phyloP scores from a whole-genome alignment of 2,888 invertebrate genomes.

The Cosmia trapezina region DNA sequence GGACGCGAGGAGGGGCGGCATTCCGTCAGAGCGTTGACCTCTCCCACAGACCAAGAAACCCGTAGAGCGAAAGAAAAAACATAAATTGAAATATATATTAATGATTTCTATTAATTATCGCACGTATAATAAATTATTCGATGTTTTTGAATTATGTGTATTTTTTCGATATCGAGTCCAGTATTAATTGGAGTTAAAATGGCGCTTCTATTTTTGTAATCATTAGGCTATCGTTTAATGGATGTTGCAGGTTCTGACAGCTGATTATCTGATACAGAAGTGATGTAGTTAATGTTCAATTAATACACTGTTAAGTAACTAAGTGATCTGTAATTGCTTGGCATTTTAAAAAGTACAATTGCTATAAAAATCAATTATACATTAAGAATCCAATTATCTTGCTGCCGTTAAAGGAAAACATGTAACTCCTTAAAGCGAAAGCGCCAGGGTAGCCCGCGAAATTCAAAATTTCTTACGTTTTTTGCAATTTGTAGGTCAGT shows the following conservation, averaged over 20 bases:
- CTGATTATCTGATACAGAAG: conserved; percentile 37
- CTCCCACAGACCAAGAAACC: conserved; percentile 64
- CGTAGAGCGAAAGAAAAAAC: conserved; percentile 62
- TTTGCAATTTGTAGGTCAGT: too few species aligned
- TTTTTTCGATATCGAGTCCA: conserved; percentile 47
- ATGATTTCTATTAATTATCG: conserved; percentile 68
- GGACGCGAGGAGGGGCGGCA: conserved; percentile 82
- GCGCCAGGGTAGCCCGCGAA: too few species aligned
- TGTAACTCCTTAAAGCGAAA: conserved; percentile 7
- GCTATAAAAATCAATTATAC: not conserved
- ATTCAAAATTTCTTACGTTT: too few species aligned
- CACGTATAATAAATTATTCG: conserved; percentile 63
- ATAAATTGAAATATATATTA: conserved; percentile 67
- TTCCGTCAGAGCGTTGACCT: conserved; percentile 83
- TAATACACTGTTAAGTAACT: conserved; percentile 9
- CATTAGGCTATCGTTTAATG: conserved; percentile 45
- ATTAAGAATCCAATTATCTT: conserved; percentile 5
- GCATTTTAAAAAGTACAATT: not conserved
- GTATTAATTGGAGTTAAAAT: conserved; percentile 56
- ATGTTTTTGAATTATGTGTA: conserved; percentile 59
- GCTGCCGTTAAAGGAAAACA: not conserved
- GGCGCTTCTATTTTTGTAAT: conserved; percentile 49
- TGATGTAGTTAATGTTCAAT: conserved; percentile 33
- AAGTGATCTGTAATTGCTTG: conserved; percentile 21
- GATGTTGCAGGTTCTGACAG: conserved; percentile 37